Base-by-base conservation (phyloP, 2,113 vertebrate species). In the Haemorhous mexicanus region DNA sequence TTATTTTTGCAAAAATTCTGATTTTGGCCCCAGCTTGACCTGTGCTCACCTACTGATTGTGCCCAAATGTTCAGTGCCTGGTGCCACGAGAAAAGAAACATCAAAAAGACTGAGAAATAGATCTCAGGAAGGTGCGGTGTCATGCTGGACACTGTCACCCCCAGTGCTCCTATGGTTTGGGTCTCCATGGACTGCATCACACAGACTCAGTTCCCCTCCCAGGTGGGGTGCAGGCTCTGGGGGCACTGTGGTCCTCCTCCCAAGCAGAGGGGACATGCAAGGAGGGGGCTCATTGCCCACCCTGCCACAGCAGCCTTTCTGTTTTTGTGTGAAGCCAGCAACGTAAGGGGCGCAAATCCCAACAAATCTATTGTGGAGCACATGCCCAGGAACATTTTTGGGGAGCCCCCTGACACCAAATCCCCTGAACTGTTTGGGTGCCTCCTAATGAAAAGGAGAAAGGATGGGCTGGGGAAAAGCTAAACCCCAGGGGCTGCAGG, bases 1-100 rank as follows among this genome's bases (percentile, higher is more conserved):
- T 76, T 73, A 69, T 91, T 91, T 84, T 73, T 8, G 6, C 24
- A 47, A 74, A 95, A 94, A 70, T 44, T 32, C 39, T 22, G 63
- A n/a, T 87, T 94, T 43, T 92, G 73, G 83, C 76, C 95, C 49
- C 43, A 59, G 69, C 39, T 44, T 93, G 72, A 92, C 93, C 88
- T 63, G 69, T 11, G 12, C 9, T 67, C 27, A n/a, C 78, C 55
- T 37, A 27, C 17, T 12, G 59, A 77, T 52, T 46, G 32, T 11
- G 22, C 17, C 66, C 59, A 63, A 58, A 85, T 21, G 24, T 6
- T 39, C 63, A 49, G 37, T 4, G 2, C 33, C 44, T 4, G 26
- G 19, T 55, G 64, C 56, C 39, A 13, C 0, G 3, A 46, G 56
- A n/a, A 82, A 79, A 79, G 15, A 33, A 49, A 61, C 30, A 56